Percentiles rank a stretch among this genome's conserved stretches.
These are phyloP conservation scores for Heliconius eleuchia DNA, from an alignment of 1,140 invertebrate species.

Conservation along the genomic window DNA sequence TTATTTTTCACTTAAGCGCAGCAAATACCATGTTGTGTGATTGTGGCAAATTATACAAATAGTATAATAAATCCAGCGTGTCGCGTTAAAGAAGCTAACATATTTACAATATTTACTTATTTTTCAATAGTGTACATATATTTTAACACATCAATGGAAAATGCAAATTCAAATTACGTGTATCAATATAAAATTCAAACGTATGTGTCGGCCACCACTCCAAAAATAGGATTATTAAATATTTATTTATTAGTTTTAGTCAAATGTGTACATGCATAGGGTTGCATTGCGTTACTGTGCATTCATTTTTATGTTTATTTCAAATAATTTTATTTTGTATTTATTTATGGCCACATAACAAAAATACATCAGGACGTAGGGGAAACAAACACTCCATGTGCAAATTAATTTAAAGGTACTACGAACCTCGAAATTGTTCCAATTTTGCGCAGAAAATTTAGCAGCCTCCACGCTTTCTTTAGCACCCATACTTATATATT, in stretches of 20 bases:
- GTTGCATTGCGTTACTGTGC: slow-evolving; percentile 64
- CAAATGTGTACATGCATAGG: slow-evolving; percentile 71
- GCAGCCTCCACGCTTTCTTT: slow-evolving; percentile 88
- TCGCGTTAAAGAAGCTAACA: neutral
- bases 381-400: slow-evolving; percentile 79
- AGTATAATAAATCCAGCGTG: neutral
- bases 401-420: slow-evolving; percentile 76
- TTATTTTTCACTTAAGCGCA: neutral
- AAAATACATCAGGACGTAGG: slow-evolving; percentile 70
- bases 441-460: slow-evolving; percentile 88
- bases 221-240: slow-evolving; percentile 25
- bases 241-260: slow-evolving; percentile 42
- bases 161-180: neutral
- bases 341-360: slow-evolving; percentile 58
- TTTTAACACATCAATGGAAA: neutral
- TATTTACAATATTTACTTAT: neutral
- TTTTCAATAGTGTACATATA: neutral
- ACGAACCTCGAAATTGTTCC: slow-evolving; percentile 88
- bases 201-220: slow-evolving; percentile 15
- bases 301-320: slow-evolving; percentile 53
- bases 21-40: neutral
- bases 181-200: neutral
- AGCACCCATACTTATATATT: slow-evolving; percentile 84
- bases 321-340: slow-evolving; percentile 55
- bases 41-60: neutral